phyloP scores from a whole-genome alignment of 2,113 vertebrate genomes.

The Axis porcinus region DNA sequence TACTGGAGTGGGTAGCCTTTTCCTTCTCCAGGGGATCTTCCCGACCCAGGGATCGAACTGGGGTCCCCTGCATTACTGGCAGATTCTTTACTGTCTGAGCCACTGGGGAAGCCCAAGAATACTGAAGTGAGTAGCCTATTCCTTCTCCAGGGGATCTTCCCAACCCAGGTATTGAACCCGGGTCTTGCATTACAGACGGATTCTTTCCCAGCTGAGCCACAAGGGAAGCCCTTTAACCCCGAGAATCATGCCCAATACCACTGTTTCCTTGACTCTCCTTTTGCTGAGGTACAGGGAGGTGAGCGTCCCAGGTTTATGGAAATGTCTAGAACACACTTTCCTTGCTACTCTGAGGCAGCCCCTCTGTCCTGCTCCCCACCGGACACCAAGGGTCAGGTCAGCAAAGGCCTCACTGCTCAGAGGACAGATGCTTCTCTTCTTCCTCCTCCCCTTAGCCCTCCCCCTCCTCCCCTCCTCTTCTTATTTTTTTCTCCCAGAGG shows the following conservation, averaged over 20 bases:
- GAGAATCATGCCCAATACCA: neutral
- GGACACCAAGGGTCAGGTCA: neutral
- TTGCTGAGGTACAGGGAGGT: too few species aligned
- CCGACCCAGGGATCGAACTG: neutral
- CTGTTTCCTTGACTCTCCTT: neutral
- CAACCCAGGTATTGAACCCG: neutral
- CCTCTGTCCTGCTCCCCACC: neutral
- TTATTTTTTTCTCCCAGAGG: neutral
- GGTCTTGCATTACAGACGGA: neutral
- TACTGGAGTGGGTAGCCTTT: neutral
- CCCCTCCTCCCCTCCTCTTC: accelerated
- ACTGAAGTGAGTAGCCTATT: neutral
- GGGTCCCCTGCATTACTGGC: neutral
- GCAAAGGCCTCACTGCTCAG: neutral
- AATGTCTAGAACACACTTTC: neutral
- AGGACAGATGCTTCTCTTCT: too few species aligned
- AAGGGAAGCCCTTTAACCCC: neutral
- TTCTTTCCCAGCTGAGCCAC: neutral
- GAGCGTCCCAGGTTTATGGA: neutral
- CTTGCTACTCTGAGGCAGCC: neutral
- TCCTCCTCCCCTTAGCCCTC: neutral
- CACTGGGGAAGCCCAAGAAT: neutral
- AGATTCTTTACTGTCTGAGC: neutral
- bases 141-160: neutral
- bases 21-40: neutral